Evolutionary conservation across 2,888 invertebrate genomes (phyloP).

Genomic region (Fabriciana adippe): DNA sequence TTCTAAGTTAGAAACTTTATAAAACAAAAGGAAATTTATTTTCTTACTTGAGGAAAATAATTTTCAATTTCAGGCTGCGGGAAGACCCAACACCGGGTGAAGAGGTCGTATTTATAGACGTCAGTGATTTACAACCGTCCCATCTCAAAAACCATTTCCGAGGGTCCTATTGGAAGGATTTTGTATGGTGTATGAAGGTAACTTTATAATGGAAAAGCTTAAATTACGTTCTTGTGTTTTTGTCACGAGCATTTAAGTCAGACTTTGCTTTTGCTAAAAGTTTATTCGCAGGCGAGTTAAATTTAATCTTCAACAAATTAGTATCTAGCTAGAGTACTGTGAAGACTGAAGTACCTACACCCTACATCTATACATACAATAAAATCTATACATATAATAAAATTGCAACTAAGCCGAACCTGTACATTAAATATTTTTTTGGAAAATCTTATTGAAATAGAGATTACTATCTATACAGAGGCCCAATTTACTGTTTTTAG

Average conservation of each 20-base stretch:
- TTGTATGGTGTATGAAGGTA: slow-evolving; percentile 74
- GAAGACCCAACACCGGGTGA: slow-evolving; percentile 75
- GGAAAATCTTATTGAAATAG: too few relatives aligned
- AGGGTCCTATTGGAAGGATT: slow-evolving; percentile 74
- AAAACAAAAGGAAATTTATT: too few relatives aligned
- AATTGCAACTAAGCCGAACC: too few relatives aligned
- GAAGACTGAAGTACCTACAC: not conserved
- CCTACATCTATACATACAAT: too few relatives aligned
- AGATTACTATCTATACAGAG: too few relatives aligned
- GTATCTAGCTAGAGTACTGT: not conserved
- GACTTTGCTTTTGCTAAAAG: slow-evolving; percentile 16
- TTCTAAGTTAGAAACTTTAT: too few relatives aligned
- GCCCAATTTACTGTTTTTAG: too few relatives aligned
- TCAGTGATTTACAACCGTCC: slow-evolving; percentile 68
- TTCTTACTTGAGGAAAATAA: not conserved
- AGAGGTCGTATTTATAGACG: slow-evolving; percentile 73
- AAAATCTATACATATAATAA: too few relatives aligned
- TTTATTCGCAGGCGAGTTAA: slow-evolving; percentile 10
- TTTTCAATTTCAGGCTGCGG: slow-evolving; percentile 57
- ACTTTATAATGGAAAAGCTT: slow-evolving; percentile 6
- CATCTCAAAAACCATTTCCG: slow-evolving; percentile 75
- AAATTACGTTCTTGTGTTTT: slow-evolving; percentile 1
- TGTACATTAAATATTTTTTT: too few relatives aligned
- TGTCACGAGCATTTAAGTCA: slow-evolving; percentile 9
- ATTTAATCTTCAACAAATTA: slow-evolving; percentile 3